A percentile compares a stretch with the other conserved stretches of the same genome.
phyloP scores from a whole-genome alignment of 2,797 vertebrate genomes.

The Sphenopsis melanotis region DNA sequence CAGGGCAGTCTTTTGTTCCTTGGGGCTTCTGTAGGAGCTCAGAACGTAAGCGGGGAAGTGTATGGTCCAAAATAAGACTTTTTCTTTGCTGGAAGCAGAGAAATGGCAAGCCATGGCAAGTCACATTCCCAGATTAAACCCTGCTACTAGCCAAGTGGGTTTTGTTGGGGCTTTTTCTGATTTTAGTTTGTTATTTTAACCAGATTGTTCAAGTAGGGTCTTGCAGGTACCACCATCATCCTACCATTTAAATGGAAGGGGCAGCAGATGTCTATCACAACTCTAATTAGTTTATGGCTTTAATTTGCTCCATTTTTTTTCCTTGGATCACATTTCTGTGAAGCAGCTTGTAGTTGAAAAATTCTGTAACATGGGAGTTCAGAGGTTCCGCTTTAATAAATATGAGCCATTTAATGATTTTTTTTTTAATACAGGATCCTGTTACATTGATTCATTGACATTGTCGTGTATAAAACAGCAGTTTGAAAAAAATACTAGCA shows the following conservation, averaged over 20 bases:
- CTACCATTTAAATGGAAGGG: background rate
- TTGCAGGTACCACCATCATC: background rate
- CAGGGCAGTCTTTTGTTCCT: background rate
- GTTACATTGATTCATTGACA: slow-evolving; percentile 1
- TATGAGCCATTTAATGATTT: background rate
- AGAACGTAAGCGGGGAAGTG: background rate
- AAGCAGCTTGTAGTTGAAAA: background rate
- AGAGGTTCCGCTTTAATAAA: background rate
- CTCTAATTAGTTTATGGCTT: background rate
- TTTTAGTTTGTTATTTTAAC: background rate
- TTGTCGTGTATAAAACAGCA: background rate
- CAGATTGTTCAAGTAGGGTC: background rate
- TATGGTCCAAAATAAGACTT: background rate
- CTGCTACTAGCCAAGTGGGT: background rate
- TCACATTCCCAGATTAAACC: background rate
- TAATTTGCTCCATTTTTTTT: background rate
- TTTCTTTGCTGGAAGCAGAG: background rate
- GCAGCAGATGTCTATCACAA: background rate
- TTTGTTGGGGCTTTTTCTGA: background rate
- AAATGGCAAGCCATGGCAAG: background rate
- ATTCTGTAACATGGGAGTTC: background rate
- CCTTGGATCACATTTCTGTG: background rate
- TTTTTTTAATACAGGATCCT: background rate
- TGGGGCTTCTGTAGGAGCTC: background rate
- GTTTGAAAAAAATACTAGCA: background rate